Conservation (phyloP, 2,888 invertebrate species). For the Pediacus dermestoides region DNA sequence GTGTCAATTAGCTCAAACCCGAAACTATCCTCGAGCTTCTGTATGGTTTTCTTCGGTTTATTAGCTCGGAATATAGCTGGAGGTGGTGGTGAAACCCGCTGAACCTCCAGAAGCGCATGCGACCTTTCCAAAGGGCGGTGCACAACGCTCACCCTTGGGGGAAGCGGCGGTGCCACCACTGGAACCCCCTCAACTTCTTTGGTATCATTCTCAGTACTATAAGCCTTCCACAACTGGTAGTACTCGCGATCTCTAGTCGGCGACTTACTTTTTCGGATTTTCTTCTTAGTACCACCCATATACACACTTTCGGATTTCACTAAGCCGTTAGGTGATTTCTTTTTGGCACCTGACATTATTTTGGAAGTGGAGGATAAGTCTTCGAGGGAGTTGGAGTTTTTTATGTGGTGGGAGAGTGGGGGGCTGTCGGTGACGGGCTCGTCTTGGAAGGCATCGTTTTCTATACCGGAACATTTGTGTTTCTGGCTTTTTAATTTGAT, state of each 20-base stretch:
- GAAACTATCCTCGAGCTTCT: slow-evolving; percentile 72
- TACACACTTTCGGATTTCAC: slow-evolving; percentile 45
- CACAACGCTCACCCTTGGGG: slow-evolving; percentile 58
- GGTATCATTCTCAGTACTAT: slow-evolving; percentile 46
- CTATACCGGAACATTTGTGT: slow-evolving; percentile 42
- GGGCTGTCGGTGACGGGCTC: slow-evolving; percentile 30
- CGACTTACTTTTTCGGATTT: slow-evolving; percentile 57
- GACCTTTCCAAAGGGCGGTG: slow-evolving; percentile 72
- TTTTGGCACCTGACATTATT: slow-evolving; percentile 43
- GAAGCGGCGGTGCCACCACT: slow-evolving; percentile 62
- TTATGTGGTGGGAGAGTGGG: slow-evolving; percentile 9
- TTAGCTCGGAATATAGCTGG: slow-evolving; percentile 67
- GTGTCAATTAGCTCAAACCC: slow-evolving; percentile 81
- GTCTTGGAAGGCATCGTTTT: slow-evolving; percentile 47
- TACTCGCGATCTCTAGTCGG: slow-evolving; percentile 64
- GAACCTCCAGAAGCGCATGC: slow-evolving; percentile 37
- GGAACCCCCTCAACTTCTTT: slow-evolving; percentile 21
- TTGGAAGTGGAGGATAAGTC: slow-evolving; percentile 36
- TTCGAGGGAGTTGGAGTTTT: slow-evolving; percentile 41
- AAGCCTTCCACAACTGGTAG: slow-evolving; percentile 67
- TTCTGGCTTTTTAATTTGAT: slow-evolving; percentile 50
- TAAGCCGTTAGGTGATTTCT: slow-evolving; percentile 44
- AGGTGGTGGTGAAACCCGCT: slow-evolving; percentile 47
- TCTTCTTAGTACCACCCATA: slow-evolving; percentile 62
- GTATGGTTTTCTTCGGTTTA: slow-evolving; percentile 64